Conservation (phyloP, 2,113 vertebrate species). For the Labeo catla region DNA sequence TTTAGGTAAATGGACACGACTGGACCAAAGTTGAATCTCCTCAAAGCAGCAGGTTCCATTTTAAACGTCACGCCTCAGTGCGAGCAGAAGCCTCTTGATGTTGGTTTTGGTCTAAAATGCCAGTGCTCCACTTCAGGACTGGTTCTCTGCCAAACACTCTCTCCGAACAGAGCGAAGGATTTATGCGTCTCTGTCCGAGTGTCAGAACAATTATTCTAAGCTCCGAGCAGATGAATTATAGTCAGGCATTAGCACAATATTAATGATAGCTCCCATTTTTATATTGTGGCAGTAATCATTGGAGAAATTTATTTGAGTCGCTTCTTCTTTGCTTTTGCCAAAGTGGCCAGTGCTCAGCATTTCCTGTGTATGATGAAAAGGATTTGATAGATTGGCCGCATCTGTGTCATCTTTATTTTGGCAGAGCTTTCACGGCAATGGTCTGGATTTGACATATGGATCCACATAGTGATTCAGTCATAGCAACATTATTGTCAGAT, state of each 20-base stretch:
- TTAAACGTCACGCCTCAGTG: not conserved
- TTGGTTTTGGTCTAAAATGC: conserved; percentile 36
- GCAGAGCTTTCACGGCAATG: conserved; percentile 16
- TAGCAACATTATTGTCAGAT: conserved; percentile 23
- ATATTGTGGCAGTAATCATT: conserved; percentile 68
- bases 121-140: conserved; percentile 70
- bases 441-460: conserved; percentile 28
- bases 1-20: not conserved
- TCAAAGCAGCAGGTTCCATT: conserved; percentile 39
- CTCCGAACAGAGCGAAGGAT: conserved; percentile 74
- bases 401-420: conserved; percentile 41
- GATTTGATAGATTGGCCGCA: conserved; percentile 38
- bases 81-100: not conserved
- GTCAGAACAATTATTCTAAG: conserved; percentile 76
- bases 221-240: conserved; percentile 75
- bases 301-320: conserved; percentile 65
- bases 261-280: conserved; percentile 68
- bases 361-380: conserved; percentile 43
- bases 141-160: conserved; percentile 76
- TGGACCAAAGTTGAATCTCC: conserved; percentile 25
- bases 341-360: conserved; percentile 23
- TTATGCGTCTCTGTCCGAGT: conserved; percentile 78
- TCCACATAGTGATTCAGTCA: conserved; percentile 27
- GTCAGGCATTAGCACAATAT: conserved; percentile 73
- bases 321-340: conserved; percentile 43